Percentiles rank a stretch among this genome's conserved stretches.
These are phyloP conservation scores for Atta colombica DNA, from an alignment of 1,140 invertebrate species.

Conservation along the genomic window DNA sequence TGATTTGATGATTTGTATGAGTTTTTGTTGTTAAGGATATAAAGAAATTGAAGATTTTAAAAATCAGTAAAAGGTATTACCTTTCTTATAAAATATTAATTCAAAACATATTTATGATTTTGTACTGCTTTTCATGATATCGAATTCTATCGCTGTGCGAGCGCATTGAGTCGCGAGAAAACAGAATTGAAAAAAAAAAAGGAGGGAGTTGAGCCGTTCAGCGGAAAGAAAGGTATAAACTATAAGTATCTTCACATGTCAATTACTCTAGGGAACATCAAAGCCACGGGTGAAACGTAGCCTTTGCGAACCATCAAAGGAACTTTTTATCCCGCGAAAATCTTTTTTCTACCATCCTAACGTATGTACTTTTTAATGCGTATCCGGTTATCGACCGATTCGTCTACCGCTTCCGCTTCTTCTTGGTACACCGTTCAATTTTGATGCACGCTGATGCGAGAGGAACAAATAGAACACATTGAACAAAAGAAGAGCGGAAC, in stretches of 20 bases:
- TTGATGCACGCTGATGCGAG: conserved; percentile 14
- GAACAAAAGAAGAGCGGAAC: conserved; percentile 25
- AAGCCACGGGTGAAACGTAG: conserved; percentile 72
- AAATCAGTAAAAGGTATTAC: neutral
- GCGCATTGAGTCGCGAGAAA: conserved; percentile 67
- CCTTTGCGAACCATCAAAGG: conserved; percentile 68
- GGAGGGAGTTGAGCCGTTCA: conserved; percentile 3
- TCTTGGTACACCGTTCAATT: conserved; percentile 58
- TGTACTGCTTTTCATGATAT: neutral
- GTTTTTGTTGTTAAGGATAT: neutral
- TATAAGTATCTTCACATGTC: conserved; percentile 88
- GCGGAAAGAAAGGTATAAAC: conserved; percentile 63
- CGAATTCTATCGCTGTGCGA: conserved; percentile 34
- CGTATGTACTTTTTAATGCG: conserved; percentile 68
- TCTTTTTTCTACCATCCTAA: conserved; percentile 75
- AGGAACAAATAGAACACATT: neutral
- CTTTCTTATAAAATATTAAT: neutral
- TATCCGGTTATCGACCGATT: conserved; percentile 72
- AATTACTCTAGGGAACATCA: conserved; percentile 90
- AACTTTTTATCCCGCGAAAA: conserved; percentile 73
- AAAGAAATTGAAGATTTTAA: neutral
- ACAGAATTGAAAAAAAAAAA: conserved; percentile 1
- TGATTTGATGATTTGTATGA: neutral
- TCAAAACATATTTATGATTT: conserved; percentile 8
- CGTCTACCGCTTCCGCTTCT: conserved; percentile 75